Evolutionary conservation across 1,140 invertebrate genomes (phyloP).

Genomic region (Drosophila pseudoananassae): DNA sequence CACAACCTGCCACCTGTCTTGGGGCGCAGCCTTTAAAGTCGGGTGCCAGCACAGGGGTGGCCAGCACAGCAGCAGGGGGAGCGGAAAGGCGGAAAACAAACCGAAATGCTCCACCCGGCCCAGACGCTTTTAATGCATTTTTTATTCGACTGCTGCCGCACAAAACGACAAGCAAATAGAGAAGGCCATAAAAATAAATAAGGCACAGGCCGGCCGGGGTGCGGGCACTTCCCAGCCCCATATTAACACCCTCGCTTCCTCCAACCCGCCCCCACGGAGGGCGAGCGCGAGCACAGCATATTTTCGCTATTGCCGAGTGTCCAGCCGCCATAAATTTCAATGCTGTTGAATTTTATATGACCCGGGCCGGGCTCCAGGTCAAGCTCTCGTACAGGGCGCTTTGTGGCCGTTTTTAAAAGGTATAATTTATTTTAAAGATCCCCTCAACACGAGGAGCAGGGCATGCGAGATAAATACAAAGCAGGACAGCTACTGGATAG

Average conservation of each 20-base stretch:
- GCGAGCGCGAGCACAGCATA: slow-evolving; percentile 59
- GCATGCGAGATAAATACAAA: slow-evolving; percentile 16
- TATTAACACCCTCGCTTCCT: slow-evolving; percentile 60
- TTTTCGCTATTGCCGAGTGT: slow-evolving; percentile 70
- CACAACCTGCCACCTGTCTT: slow-evolving; percentile 46
- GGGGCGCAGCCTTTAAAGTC: slow-evolving; percentile 31
- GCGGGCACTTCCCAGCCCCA: slow-evolving; percentile 28
- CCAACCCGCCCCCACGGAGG: slow-evolving; percentile 1
- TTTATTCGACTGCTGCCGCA: slow-evolving; percentile 73
- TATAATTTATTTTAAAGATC: slow-evolving; percentile 79
- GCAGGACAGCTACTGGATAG: background rate
- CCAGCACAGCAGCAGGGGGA: slow-evolving; percentile 10
- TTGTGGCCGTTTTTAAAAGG: slow-evolving; percentile 70
- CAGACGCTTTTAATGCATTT: slow-evolving; percentile 82
- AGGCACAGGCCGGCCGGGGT: slow-evolving; percentile 35
- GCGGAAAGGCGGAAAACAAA: slow-evolving; percentile 26
- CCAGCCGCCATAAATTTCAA: slow-evolving; percentile 81
- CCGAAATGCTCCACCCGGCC: slow-evolving; percentile 58
- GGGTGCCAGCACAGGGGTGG: slow-evolving; percentile 1
- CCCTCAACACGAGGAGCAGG: slow-evolving; percentile 57
- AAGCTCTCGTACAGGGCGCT: slow-evolving; percentile 26
- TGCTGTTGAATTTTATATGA: slow-evolving; percentile 78
- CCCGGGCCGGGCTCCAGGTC: slow-evolving; percentile 31
- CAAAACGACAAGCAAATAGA: slow-evolving; percentile 78
- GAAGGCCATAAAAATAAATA: slow-evolving; percentile 81